These are phyloP conservation scores for Mormyrus iriodes DNA, from an alignment of 2,113 vertebrate genomes.

Conservation along the genomic window DNA sequence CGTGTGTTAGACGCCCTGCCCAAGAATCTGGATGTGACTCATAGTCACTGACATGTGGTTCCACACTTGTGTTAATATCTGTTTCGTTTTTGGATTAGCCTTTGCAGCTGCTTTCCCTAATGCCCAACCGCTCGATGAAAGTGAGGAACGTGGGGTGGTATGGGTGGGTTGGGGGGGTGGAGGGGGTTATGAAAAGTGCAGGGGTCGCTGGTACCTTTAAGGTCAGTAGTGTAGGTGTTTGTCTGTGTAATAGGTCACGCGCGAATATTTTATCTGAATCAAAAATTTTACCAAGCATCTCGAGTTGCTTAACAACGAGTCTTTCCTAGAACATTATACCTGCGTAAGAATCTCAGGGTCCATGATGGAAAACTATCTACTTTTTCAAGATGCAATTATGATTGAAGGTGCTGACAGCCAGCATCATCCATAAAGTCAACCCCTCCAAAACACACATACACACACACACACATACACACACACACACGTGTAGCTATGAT, in stretches of 20 bases:
- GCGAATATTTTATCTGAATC: background rate
- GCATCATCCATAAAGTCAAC: background rate
- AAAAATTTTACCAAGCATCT: background rate
- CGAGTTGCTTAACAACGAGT: background rate
- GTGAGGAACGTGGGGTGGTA: background rate
- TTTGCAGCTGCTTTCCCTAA: slow-evolving; percentile 49
- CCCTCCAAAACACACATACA: background rate
- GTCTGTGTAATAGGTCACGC: background rate
- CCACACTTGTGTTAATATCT: slow-evolving; percentile 38
- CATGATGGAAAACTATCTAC: background rate
- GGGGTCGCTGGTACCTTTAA: background rate
- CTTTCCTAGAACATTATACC: background rate
- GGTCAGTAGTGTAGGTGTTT: background rate
- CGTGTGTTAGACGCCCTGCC: background rate
- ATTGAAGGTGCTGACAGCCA: slow-evolving; percentile 5
- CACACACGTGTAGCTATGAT: slow-evolving; percentile 38
- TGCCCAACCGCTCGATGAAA: slow-evolving; percentile 30
- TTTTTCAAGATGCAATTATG: background rate
- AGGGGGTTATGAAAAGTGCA: background rate
- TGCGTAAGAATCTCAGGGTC: background rate
- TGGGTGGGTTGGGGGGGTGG: background rate
- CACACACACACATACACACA: background rate
- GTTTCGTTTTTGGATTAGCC: slow-evolving; percentile 45
- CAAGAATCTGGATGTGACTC: slow-evolving; percentile 39
- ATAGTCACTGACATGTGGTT: slow-evolving; percentile 43